Evolutionary conservation across 2,797 vertebrate genomes (phyloP).

Genomic region (Monodelphis domestica): DNA sequence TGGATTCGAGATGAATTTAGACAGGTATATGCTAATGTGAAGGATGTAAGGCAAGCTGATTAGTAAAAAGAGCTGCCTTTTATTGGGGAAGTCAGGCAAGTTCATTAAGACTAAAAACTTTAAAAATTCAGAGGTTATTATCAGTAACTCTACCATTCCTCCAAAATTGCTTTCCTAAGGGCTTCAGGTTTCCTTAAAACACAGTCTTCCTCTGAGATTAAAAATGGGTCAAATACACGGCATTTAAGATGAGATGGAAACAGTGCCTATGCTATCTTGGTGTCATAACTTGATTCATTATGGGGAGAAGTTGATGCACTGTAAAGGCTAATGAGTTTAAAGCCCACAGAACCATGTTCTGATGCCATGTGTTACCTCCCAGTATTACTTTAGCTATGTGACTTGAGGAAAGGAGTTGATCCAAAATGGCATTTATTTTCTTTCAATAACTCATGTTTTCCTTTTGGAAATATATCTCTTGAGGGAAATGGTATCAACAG

Average conservation of each 20-base stretch:
- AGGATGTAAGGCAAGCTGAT: constrained; percentile 39
- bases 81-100: constrained; percentile 71
- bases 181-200: constrained; percentile 32
- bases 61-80: constrained; percentile 40
- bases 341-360: neutral
- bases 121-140: constrained; percentile 25
- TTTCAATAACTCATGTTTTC: constrained; percentile 18
- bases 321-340: neutral
- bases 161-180: constrained; percentile 50
- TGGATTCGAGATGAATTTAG: constrained; percentile 70
- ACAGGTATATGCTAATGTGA: constrained; percentile 65
- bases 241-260: constrained; percentile 58
- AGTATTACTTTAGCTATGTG: neutral
- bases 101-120: constrained; percentile 57
- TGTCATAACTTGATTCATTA: constrained; percentile 4
- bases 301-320: neutral
- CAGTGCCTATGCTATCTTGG: neutral
- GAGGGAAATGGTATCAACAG: neutral
- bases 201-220: neutral
- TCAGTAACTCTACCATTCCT: constrained; percentile 1
- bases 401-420: constrained; percentile 18
- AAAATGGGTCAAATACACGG: constrained; percentile 51
- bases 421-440: constrained; percentile 33
- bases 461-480: constrained; percentile 5
- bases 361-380: neutral